These are phyloP conservation scores for Gobionotothen gibberifrons DNA, from an alignment of 2,797 vertebrate genomes.

Conservation along the genomic window DNA sequence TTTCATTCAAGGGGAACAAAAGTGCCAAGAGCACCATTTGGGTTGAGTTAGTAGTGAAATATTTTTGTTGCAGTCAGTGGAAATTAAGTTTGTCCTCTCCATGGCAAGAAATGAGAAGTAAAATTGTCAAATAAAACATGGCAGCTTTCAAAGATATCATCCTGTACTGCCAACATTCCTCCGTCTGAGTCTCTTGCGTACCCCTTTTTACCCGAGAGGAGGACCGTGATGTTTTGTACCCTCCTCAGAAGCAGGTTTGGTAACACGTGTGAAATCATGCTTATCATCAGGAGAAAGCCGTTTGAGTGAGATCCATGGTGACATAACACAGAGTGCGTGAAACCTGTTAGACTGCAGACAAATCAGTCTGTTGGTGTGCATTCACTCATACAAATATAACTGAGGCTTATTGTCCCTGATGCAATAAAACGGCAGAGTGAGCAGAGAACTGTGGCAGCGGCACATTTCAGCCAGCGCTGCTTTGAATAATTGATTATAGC, in stretches of 20 bases:
- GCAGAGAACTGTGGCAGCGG: conserved; percentile 9
- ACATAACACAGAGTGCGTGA: conserved; percentile 58
- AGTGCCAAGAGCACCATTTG: conserved; percentile 34
- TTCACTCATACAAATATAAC: conserved; percentile 60
- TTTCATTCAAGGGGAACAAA: conserved; percentile 21
- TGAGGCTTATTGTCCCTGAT: conserved; percentile 56
- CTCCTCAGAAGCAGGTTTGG: conserved; percentile 18
- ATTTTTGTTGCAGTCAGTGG: conserved; percentile 19
- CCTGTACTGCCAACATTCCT: conserved; percentile 42
- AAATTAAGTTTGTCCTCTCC: conserved; percentile 33
- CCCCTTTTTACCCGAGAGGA: conserved; percentile 1
- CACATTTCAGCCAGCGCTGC: neutral
- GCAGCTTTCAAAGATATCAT: conserved; percentile 30
- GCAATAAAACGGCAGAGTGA: conserved; percentile 40
- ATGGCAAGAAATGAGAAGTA: conserved; percentile 23
- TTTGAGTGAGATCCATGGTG: conserved; percentile 42
- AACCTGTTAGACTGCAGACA: conserved; percentile 56
- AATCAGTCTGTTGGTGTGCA: conserved; percentile 62
- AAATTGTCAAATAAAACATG: conserved; percentile 47
- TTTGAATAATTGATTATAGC: neutral
- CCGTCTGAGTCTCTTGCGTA: conserved; percentile 12
- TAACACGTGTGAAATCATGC: conserved; percentile 13
- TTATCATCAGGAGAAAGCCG: conserved; percentile 43
- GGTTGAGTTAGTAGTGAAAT: conserved; percentile 16
- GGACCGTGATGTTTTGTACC: conserved; percentile 28